A percentile compares a stretch with the other conserved stretches of the same genome.
phyloP scores from a whole-genome alignment of 2,797 vertebrate genomes.

The Artibeus lituratus region DNA sequence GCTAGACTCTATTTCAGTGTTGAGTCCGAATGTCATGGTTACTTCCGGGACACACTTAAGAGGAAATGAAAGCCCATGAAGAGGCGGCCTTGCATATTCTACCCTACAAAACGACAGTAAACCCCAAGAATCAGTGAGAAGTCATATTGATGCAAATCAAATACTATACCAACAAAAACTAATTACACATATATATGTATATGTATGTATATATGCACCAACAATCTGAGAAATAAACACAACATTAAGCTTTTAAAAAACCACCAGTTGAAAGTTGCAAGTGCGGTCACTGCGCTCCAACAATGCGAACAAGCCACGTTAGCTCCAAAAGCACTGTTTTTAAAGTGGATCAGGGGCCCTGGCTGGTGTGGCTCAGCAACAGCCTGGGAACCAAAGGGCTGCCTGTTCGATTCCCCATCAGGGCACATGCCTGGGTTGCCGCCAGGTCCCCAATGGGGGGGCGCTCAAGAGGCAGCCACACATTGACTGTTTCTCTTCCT shows the following conservation, averaged over 20 bases:
- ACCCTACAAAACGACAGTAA: neutral
- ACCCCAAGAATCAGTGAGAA: slow-evolving; percentile 7
- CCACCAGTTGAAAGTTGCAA: neutral
- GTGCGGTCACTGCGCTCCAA: neutral
- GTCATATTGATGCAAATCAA: neutral
- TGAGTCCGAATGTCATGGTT: neutral
- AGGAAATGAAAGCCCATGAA: neutral
- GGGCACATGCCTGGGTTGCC: too few species aligned
- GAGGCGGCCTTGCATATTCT: neutral
- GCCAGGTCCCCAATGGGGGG: too few species aligned
- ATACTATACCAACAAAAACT: neutral
- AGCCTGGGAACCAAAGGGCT: too few species aligned
- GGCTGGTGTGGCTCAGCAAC: too few species aligned
- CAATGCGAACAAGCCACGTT: neutral
- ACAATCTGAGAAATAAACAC: slow-evolving; percentile 20
- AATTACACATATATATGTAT: neutral
- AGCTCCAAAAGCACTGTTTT: neutral
- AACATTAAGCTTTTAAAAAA: neutral
- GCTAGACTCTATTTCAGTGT: neutral
- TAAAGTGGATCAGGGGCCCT: neutral
- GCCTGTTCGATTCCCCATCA: too few species aligned
- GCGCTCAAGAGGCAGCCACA: too few species aligned
- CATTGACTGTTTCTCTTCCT: too few species aligned
- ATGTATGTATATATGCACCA: neutral
- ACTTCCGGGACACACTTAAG: neutral